A percentile compares a stretch with the other conserved stretches of the same genome.
phyloP scores from a whole-genome alignment of 2,113 vertebrate species.

The Cettia cetti region DNA sequence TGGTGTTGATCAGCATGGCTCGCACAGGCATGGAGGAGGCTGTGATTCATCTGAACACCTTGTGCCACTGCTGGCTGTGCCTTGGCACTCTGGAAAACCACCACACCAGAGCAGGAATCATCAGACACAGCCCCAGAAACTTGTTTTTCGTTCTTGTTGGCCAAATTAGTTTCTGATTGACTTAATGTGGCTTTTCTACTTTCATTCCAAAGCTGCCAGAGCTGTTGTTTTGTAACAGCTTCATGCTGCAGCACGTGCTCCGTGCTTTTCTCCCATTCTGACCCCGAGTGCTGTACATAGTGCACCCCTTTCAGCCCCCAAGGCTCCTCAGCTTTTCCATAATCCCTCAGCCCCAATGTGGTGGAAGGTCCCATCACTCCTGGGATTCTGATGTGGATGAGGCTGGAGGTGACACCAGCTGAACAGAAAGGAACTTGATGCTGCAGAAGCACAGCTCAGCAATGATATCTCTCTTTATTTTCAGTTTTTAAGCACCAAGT shows the following conservation, averaged over 20 bases:
- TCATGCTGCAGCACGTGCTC: fast-evolving
- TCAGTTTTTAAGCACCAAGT: not conserved
- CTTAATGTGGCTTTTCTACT: not conserved
- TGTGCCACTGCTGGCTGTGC: fast-evolving
- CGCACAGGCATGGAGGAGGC: not conserved
- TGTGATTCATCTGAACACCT: not conserved
- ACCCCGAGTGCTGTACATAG: too few species aligned
- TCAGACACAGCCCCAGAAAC: fast-evolving
- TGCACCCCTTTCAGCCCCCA: too few species aligned
- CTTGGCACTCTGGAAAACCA: not conserved
- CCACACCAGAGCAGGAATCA: not conserved
- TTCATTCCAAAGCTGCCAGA: not conserved
- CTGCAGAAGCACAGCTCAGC: too few species aligned
- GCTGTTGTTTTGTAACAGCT: not conserved
- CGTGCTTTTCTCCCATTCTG: not conserved
- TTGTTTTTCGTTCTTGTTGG: not conserved
- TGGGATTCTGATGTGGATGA: not conserved
- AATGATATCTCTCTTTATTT: not conserved
- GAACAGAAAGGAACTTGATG: not conserved
- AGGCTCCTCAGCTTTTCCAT: not conserved
- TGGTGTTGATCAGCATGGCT: not conserved
- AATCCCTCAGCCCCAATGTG: not conserved
- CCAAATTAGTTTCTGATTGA: not conserved
- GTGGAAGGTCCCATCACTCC: not conserved
- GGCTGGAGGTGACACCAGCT: not conserved